These are phyloP conservation scores for Melanostoma mellinum DNA, from an alignment of 2,888 invertebrate genomes.

Conservation along the genomic window DNA sequence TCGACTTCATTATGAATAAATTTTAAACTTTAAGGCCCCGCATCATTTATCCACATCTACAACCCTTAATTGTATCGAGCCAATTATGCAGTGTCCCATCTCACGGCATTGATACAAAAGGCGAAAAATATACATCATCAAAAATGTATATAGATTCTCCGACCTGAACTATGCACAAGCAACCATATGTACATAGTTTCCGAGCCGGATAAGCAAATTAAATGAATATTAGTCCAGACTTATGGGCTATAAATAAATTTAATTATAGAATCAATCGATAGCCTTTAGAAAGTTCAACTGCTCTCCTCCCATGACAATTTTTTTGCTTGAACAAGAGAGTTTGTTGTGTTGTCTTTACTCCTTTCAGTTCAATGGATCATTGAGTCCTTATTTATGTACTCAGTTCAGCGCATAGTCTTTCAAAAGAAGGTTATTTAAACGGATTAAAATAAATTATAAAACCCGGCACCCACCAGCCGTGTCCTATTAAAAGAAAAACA, in stretches of 20 bases:
- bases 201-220: slow-evolving; percentile 44
- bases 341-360: slow-evolving; percentile 16
- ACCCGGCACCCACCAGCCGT: slow-evolving; percentile 1
- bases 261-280: slow-evolving; percentile 70
- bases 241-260: slow-evolving; percentile 59
- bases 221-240: slow-evolving; percentile 58
- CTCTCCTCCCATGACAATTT: background rate
- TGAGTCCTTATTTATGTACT: slow-evolving; percentile 66
- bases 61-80: no score
- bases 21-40: background rate
- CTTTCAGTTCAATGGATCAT: slow-evolving; percentile 57
- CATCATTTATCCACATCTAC: no score
- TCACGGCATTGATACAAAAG: no score
- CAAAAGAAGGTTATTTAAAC: slow-evolving; percentile 59
- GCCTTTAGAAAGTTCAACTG: slow-evolving; percentile 16
- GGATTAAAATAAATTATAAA: slow-evolving; percentile 40
- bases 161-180: background rate
- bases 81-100: background rate
- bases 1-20: background rate
- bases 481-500: slow-evolving; percentile 13
- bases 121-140: no score
- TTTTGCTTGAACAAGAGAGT: background rate
- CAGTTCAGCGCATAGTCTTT: slow-evolving; percentile 21
- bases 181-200: slow-evolving; percentile 6
- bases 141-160: no score